Conservation (phyloP, 2,888 invertebrate genomes). For the Drosophila mimetica region DNA sequence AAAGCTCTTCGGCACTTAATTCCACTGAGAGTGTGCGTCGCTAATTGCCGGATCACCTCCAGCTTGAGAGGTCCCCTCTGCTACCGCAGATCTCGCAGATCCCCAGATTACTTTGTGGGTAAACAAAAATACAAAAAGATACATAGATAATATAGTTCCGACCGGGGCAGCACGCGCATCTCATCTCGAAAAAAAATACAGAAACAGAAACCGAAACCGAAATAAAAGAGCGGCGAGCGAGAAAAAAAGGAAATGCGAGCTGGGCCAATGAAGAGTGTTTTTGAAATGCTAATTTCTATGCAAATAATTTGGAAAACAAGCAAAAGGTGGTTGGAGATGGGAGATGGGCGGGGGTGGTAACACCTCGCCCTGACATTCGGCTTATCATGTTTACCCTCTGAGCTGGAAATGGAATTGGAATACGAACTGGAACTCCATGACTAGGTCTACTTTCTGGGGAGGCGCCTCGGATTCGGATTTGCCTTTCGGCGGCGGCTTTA, state of each 20-base stretch:
- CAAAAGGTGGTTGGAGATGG: not conserved
- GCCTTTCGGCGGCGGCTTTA: constrained; percentile 14
- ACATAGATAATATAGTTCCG: constrained; percentile 48
- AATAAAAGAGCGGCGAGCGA: constrained; percentile 16
- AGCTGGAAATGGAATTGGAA: constrained; percentile 33
- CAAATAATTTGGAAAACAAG: constrained; percentile 64
- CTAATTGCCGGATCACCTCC: constrained; percentile 69
- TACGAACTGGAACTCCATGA: constrained; percentile 38
- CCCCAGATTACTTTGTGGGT: constrained; percentile 44
- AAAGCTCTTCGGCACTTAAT: constrained; percentile 11
- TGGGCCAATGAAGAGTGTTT: constrained; percentile 34
- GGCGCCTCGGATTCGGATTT: constrained; percentile 30
- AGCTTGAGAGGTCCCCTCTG: constrained; percentile 12
- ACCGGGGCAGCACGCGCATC: constrained; percentile 58
- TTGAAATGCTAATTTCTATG: constrained; percentile 73
- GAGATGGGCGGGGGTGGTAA: constrained; percentile 29
- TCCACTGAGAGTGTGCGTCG: constrained; percentile 27
- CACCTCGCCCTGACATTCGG: constrained; percentile 54
- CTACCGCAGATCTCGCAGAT: not conserved
- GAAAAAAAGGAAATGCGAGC: constrained; percentile 20
- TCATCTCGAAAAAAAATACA: constrained; percentile 43
- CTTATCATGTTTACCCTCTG: constrained; percentile 58
- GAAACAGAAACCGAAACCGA: constrained; percentile 6
- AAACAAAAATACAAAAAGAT: constrained; percentile 48
- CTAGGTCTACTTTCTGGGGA: constrained; percentile 50